Base-by-base conservation (phyloP, 1,140 invertebrate genomes). In the Sminthurinus signatus region DNA sequence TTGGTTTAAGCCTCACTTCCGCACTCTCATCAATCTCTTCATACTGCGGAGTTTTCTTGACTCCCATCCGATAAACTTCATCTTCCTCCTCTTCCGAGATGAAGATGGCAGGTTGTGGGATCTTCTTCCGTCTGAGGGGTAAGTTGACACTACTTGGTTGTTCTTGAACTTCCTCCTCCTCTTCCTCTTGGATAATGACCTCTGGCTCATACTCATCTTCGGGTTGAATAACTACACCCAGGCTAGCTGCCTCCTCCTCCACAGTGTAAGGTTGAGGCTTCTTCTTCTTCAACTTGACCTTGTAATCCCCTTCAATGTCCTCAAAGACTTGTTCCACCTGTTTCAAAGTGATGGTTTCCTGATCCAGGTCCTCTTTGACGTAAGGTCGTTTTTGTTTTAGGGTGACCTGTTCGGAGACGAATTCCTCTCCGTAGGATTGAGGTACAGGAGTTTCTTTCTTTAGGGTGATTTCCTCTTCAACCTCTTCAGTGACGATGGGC, bases 391-490 rank as follows among this genome's bases (percentile, higher is more conserved):
- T 60, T 15, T 46, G 54, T 25, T 65, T 61, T 14, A 68, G 52
- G 1, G 69, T 70, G 32, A 72, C 55, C 23, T 71, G 58, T 39
- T 68, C 64, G n/a, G 59, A 51, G 5, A 70, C 51, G 15, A 59
- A 62, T 23, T 63, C 52, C 23, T 72, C 64, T 0, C 61, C 66
- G n/a, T 54, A 60, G 19, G 64, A 19, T 21, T 28, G 23, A 4
- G 59, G 21, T 25, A 29, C 28, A 10, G 44, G 29, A 10, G 32
- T 14, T 48, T 65, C 63, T 25, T 48, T 54, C 39, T 48, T 60
- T n/a, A 65, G 36, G 1, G 62, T 68, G 15, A 83, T 69, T 60
- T 79, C 81, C 28, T 82, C 72, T 62, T 77, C 80, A 32, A 77
- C 72, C 61, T 81, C 76, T 74, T 83, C 65, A 23, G 48, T 42